Evolutionary conservation across 2,113 vertebrate species (phyloP), one percentile per base, ranked within the genome.

Genomic region (Ornithorhynchus anatinus): DNA sequence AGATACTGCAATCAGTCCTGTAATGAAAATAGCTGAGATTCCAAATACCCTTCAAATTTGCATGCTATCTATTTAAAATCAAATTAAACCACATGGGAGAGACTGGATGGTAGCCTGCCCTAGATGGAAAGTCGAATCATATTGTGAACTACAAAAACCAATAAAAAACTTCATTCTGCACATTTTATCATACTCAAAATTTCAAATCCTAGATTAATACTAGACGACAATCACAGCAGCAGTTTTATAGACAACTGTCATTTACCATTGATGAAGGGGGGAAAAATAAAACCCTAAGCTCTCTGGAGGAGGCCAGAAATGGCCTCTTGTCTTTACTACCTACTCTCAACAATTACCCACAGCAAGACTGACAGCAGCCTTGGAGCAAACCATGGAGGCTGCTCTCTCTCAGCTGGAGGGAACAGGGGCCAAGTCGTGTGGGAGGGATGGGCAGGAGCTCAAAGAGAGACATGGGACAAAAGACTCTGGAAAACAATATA

Each of bases 41-140:
- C 15, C 29, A 12, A 64, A 33, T 56, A 31, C 14, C 37, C 59
- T 75, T 67, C 52, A 56, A 67, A 76, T 76, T 38, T 65, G 29
- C 20, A 13, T 33, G 35, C 23, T 5, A 66, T 56, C 42, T 68
- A 68, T 36, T 61, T 44, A 62, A n/a, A 25, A 51, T 69, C 45
- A 45, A n/a, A 63, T 62, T 32, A 72, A 79, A 64, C 17, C 33
- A 58, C 57, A 8, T 12, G 25, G n/a, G n/a, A 81, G 8, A 37
- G 45, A 59, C 33, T 69, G 45, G 3, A 48, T 20, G 39, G 32
- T 68, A 57, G 20, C 29, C 27, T 69, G 35, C 25, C 50, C 53
- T 44, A 50, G 12, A 59, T 5, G 29, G 68, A 68, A 8, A n/a
- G n/a, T n/a, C n/a, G n/a, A n/a, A n/a, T n/a, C n/a, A n/a, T n/a